Evolutionary conservation across 2,888 invertebrate species (phyloP).

Genomic region (Catocala sponsa): DNA sequence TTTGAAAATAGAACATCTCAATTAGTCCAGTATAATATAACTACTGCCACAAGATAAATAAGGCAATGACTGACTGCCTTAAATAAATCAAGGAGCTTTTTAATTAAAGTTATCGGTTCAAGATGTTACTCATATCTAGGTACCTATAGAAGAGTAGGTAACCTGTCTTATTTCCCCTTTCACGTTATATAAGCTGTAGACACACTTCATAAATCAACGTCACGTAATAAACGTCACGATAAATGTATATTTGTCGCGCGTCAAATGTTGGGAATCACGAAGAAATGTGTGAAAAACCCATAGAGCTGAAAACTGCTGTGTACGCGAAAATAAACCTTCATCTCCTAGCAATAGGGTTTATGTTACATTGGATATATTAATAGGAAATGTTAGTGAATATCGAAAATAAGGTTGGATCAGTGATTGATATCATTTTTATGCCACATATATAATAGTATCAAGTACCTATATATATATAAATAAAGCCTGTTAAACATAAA

Average conservation of each 20-base stretch:
- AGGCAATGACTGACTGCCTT: too few species aligned
- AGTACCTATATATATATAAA: slow-evolving; percentile 21
- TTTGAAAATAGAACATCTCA: too few species aligned
- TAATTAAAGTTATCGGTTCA: not conserved
- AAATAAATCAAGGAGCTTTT: too few species aligned
- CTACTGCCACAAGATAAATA: too few species aligned
- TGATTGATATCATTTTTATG: slow-evolving; percentile 58
- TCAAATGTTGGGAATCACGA: slow-evolving; percentile 55
- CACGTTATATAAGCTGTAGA: slow-evolving; percentile 29
- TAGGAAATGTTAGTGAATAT: slow-evolving; percentile 43
- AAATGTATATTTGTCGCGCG: slow-evolving; percentile 69
- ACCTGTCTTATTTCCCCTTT: slow-evolving; percentile 34
- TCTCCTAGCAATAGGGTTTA: slow-evolving; percentile 7
- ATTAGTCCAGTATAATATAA: too few species aligned
- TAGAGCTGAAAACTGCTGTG: slow-evolving; percentile 14
- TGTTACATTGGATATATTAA: slow-evolving; percentile 6
- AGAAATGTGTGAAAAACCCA: slow-evolving; percentile 50
- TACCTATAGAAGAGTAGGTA: slow-evolving; percentile 17
- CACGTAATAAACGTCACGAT: slow-evolving; percentile 68
- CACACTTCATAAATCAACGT: slow-evolving; percentile 66
- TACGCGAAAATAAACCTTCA: slow-evolving; percentile 32
- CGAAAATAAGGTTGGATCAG: slow-evolving; percentile 48
- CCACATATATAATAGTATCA: slow-evolving; percentile 29
- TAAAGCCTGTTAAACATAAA: not conserved
- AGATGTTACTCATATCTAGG: slow-evolving; percentile 15